Base-by-base conservation (phyloP, 2,797 vertebrate genomes). In the Heteromormyrus szaboi region DNA sequence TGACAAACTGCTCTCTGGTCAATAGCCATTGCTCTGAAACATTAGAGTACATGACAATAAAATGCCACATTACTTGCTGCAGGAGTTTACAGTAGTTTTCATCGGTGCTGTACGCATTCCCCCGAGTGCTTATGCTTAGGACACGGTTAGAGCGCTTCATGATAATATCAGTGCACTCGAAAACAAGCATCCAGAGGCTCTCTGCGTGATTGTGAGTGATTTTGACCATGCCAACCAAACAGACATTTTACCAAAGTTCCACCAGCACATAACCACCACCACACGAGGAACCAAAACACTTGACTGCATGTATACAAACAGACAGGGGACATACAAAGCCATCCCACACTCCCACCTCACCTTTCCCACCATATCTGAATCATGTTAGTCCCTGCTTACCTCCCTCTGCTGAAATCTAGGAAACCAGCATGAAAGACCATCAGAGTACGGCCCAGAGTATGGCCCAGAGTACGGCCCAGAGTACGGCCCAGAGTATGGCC, bases 141-240 rank as follows among this genome's bases (percentile, higher is more conserved):
- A 79, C 4, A 4, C 17, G 17, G 12, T 79, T 17, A 44, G 37
- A 4, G 79, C 4, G 37, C 79, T 83, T 44, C 37, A 44, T 44
- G 44, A 19, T n/a, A 83, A 22, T 41, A 48, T 50, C 3, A 14
- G 44, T 41, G 19, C 65, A n/a, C 89, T 89, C 5, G 46, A 86
- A 29, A 51, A 51, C 59, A 86, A 86, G 29, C 89, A 89, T 19
- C 89, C 62, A 6, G 50, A 83, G 29, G 85, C 50, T 19, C 53
- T 56, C 17, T 56, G 17, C 1, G 1, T 54, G 53, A 46, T 62
- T 33, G 65, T 37, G 14, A n/a, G 65, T 2, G 68, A 56, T 22
- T 79, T 88, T 25, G 59, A 87, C 48, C 89, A 87, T 3, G 89
- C 25, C 14, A 56, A 87, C 3, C 50, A 87, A 65, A 84, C 12